phyloP scores from a whole-genome alignment of 2,113 vertebrate genomes.

The Carettochelys insculpta region DNA sequence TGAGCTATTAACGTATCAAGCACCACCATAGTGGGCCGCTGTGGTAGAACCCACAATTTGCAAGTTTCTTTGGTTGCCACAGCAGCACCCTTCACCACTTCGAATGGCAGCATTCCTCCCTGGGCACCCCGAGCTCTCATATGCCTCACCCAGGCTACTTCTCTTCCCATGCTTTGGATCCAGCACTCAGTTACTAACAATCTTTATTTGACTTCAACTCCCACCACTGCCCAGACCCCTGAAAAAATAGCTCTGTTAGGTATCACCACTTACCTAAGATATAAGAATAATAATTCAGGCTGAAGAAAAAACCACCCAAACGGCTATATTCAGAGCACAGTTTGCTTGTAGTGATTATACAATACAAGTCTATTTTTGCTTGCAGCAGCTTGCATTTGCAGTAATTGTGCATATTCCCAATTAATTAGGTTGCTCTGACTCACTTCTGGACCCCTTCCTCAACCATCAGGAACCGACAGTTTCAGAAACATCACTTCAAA shows the following conservation, averaged over 20 bases:
- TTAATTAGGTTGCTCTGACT: neutral
- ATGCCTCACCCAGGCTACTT: neutral
- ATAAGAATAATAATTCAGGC: neutral
- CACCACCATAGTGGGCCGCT: neutral
- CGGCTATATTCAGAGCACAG: neutral
- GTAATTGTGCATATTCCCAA: neutral
- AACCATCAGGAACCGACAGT: neutral
- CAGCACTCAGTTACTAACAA: neutral
- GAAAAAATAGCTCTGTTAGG: neutral
- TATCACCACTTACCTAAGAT: neutral
- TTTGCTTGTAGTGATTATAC: neutral
- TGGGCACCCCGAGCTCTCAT: neutral
- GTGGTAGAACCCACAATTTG: neutral
- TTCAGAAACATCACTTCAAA: neutral
- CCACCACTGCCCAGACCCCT: too few species aligned
- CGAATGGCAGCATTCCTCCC: neutral
- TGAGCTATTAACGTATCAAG: rapidly evolving
- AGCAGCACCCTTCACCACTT: neutral
- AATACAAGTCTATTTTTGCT: neutral
- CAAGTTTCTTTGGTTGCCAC: neutral
- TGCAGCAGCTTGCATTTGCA: neutral
- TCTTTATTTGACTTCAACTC: neutral
- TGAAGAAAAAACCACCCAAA: neutral
- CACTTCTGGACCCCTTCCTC: neutral
- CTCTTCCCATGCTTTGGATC: neutral